Evolutionary conservation across 2,113 vertebrate genomes (phyloP).

Genomic region (Lathamus discolor): DNA sequence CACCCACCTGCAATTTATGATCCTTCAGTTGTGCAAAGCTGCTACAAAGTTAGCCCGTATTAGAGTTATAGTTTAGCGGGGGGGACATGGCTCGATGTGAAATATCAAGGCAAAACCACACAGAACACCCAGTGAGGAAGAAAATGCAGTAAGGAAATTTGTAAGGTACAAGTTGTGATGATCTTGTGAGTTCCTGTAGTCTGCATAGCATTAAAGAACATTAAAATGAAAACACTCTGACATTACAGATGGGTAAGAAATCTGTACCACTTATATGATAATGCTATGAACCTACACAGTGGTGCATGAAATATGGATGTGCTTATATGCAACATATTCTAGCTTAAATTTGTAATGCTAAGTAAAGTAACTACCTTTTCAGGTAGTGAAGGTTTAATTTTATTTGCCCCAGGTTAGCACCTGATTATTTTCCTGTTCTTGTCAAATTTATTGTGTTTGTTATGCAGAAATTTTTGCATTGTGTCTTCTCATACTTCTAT

Average conservation of each 20-base stretch:
- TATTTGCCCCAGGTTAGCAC: constrained; percentile 16
- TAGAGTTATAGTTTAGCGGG: background rate
- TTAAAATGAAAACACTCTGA: constrained; percentile 61
- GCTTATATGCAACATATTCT: constrained; percentile 30
- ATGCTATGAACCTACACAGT: constrained; percentile 34
- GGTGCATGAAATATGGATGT: constrained; percentile 68
- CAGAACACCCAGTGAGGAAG: background rate
- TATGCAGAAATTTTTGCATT: background rate
- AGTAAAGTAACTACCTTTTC: constrained; percentile 58
- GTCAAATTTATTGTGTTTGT: background rate
- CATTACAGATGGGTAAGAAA: constrained; percentile 41
- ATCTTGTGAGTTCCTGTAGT: constrained; percentile 21
- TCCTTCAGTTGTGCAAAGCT: background rate
- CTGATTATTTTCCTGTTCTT: constrained; percentile 7
- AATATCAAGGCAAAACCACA: background rate
- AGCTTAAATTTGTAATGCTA: constrained; percentile 64
- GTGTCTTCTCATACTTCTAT: background rate
- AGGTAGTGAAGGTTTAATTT: background rate
- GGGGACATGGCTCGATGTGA: background rate
- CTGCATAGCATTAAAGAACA: constrained; percentile 45
- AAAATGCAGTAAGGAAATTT: background rate
- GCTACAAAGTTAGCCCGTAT: rapidly evolving
- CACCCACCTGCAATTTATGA: background rate
- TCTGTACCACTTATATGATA: constrained; percentile 60
- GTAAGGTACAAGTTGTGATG: background rate